Conservation (phyloP, 2,113 vertebrate genomes). For the Phaethon lepturus region DNA sequence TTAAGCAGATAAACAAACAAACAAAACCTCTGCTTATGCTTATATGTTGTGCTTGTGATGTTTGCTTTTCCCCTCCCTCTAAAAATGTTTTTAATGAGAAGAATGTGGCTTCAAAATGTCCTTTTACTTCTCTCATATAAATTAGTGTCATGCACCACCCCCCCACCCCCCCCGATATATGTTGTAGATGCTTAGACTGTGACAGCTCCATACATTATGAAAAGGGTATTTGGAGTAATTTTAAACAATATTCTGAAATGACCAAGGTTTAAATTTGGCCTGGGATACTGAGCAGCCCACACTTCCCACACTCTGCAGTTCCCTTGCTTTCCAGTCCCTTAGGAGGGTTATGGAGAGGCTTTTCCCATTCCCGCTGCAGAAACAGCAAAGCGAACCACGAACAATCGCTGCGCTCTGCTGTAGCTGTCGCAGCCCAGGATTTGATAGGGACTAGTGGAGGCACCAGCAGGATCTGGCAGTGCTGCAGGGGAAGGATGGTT, state of each 20-base stretch:
- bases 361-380: constrained; percentile 11
- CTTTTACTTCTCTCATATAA: constrained; percentile 7
- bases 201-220: background rate
- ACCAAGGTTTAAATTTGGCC: constrained; percentile 53
- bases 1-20: constrained; percentile 50
- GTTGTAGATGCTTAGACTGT: background rate
- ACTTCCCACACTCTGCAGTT: constrained; percentile 72
- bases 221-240: constrained; percentile 14
- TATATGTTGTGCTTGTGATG: background rate
- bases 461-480: background rate
- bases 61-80: background rate
- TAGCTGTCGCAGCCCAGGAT: background rate
- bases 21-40: background rate
- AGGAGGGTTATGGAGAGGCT: background rate
- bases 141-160: background rate
- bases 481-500: background rate
- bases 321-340: constrained; percentile 34
- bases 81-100: constrained; percentile 2
- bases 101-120: constrained; percentile 8
- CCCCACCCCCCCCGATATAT: background rate
- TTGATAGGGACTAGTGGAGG: background rate
- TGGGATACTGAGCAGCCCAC: constrained; percentile 54
- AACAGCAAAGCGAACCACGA: background rate
- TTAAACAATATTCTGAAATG: constrained; percentile 25
- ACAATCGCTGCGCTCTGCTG: background rate